Evolutionary conservation across 2,113 vertebrate genomes (phyloP).

Genomic region (Pomatorhinus ruficollis): DNA sequence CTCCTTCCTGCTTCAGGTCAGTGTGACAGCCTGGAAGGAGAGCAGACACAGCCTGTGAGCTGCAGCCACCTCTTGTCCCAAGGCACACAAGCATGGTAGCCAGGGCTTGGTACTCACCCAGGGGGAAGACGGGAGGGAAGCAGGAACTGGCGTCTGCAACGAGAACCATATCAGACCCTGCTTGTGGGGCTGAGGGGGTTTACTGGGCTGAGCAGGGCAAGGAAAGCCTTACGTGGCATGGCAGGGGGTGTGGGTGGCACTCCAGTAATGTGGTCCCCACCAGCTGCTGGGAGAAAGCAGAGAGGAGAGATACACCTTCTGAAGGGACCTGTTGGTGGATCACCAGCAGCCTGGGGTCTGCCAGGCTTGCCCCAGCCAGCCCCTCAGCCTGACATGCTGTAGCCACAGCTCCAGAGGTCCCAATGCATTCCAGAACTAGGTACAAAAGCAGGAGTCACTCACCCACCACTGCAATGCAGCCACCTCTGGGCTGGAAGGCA

Average conservation of each 20-base stretch:
- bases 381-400: background rate
- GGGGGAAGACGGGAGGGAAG: background rate
- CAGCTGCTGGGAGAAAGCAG: background rate
- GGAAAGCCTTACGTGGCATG: conserved; percentile 13
- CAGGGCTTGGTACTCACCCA: background rate
- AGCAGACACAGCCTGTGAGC: background rate
- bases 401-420: conserved; percentile 31
- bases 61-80: background rate
- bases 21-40: background rate
- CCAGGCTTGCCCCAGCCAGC: background rate
- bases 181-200: rapidly evolving
- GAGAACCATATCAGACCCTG: background rate
- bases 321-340: background rate
- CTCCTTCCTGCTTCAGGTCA: background rate
- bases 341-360: background rate
- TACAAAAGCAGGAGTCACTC: conserved; percentile 58
- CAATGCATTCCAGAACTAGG: background rate
- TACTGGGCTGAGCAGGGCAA: background rate
- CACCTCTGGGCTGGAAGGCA: conserved; percentile 50
- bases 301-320: background rate
- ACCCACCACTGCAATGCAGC: conserved; percentile 63
- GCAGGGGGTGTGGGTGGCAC: rapidly evolving
- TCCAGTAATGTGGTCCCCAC: background rate
- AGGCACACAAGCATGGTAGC: rapidly evolving
- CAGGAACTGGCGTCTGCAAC: background rate